Base-by-base conservation (phyloP, 2,113 vertebrate species). In the Oryzias javanicus region DNA sequence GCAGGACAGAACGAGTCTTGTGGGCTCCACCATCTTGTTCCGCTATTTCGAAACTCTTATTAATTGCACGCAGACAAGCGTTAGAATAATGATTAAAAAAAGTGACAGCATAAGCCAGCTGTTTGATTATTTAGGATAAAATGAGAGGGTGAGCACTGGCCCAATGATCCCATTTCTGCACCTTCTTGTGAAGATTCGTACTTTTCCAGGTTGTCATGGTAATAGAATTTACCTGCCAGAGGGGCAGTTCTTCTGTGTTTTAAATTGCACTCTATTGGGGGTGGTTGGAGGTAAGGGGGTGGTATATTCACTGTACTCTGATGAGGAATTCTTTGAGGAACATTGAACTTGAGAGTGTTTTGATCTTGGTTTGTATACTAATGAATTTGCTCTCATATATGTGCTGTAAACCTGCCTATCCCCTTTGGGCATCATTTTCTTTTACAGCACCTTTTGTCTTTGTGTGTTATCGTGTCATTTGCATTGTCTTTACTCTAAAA, bases 191-290 rank as follows among this genome's bases (percentile, higher is more conserved):
- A 66, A 64, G 70, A 79, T 80, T 75, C 82, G 60, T 88, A 86
- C 86, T 73, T 80, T 56, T 70, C 67, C 67, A 44, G 4, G 79
- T 89, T 82, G 76, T 84, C 80, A 89, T 89, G 70, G 80, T 53
- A 75, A 89, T 56, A 1, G 57, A 53, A 72, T 77, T 72, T 72
- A 71, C 62, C 49, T 42, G 54, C 61, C 49, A 64, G 44, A 64
- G 55, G 64, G 51, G 61, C 60, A 59, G 57, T 72, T 73, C 68
- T 73, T 67, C 77, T 74, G 73, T 65, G 49, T 78, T 79, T 74
- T 59, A 81, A 75, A 76, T 84, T 81, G 81, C 75, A 75, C 46
- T 74, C 79, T 75, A 54, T 73, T 72, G 65, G 53, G 66, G 66
- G 67, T 76, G 62, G 72, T 42, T 52, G 42, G 59, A 53, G 55